Evolutionary conservation across 2,888 invertebrate species (phyloP).

Genomic region (Leucozona laternaria): DNA sequence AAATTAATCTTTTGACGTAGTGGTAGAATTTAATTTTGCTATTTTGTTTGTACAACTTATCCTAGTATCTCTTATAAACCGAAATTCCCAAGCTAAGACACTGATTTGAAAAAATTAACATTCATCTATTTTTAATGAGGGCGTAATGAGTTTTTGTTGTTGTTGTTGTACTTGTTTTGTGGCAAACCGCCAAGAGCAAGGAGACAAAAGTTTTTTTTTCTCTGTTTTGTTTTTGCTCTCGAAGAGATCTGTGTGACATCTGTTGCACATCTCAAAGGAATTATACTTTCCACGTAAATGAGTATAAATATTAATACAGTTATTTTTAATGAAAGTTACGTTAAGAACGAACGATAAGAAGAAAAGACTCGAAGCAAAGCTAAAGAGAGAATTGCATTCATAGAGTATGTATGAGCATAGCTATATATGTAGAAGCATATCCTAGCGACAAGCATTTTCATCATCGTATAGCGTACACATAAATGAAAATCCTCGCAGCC

Average conservation of each 20-base stretch:
- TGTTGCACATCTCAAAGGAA: constrained; percentile 72
- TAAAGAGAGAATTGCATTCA: constrained; percentile 45
- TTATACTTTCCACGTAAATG: constrained; percentile 57
- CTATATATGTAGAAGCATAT: neutral
- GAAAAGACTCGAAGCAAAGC: neutral
- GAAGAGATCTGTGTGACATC: constrained; percentile 51
- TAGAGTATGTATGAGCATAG: neutral
- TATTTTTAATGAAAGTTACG: constrained; percentile 68
- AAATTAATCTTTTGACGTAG: no score
- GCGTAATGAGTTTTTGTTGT: constrained; percentile 59
- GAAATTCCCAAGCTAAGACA: constrained; percentile 16
- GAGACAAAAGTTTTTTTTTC: constrained; percentile 50
- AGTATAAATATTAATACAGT: constrained; percentile 74
- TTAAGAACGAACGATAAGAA: neutral
- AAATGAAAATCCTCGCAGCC: constrained; percentile 26
- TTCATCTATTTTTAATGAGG: constrained; percentile 71
- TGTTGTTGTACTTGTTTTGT: constrained; percentile 1
- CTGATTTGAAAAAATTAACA: constrained; percentile 66
- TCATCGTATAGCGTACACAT: constrained; percentile 19
- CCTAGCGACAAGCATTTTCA: constrained; percentile 22
- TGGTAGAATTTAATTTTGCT: no score
- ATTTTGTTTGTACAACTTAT: no score
- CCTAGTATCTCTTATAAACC: constrained; percentile 5
- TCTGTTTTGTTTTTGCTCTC: neutral
- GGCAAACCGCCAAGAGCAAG: neutral